Evolutionary conservation across 2,888 invertebrate species (phyloP).

Genomic region (Griposia aprilina): DNA sequence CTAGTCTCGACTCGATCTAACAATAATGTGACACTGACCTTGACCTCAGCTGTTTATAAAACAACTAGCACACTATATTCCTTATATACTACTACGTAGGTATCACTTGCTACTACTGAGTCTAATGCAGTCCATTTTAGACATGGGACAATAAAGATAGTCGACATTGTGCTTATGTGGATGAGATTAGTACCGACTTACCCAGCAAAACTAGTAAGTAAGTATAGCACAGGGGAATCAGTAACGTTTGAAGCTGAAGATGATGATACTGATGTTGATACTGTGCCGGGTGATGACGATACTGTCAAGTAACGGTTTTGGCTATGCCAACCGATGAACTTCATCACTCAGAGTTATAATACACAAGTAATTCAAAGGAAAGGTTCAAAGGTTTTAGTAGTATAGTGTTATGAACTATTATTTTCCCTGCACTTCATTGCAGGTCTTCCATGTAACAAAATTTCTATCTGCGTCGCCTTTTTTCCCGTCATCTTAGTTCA

Average conservation of each 20-base stretch:
- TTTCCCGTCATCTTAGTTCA: neutral
- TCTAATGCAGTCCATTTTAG: neutral
- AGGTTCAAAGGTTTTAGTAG: neutral
- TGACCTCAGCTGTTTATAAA: conserved; percentile 23
- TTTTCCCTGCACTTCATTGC: too few species aligned
- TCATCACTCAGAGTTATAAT: neutral
- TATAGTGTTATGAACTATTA: neutral
- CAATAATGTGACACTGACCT: conserved; percentile 24
- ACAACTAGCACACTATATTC: conserved; percentile 2
- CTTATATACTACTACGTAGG: neutral
- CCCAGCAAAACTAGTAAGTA: neutral
- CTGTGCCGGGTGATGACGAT: too few species aligned
- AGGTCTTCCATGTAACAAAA: neutral
- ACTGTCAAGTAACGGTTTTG: neutral
- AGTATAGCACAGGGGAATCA: neutral
- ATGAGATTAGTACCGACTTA: neutral
- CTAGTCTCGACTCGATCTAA: neutral
- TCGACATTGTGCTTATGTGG: neutral
- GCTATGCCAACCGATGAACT: neutral
- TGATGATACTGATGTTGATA: neutral
- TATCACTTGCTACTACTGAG: conserved; percentile 13
- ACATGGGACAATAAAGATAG: neutral
- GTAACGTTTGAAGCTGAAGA: neutral
- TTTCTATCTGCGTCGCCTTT: neutral
- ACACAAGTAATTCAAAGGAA: too few species aligned